A percentile compares a stretch with the other conserved stretches of the same genome.
Evolutionary conservation across 2,888 invertebrate genomes (phyloP).

Genomic region (Habrosyne pyritoides): DNA sequence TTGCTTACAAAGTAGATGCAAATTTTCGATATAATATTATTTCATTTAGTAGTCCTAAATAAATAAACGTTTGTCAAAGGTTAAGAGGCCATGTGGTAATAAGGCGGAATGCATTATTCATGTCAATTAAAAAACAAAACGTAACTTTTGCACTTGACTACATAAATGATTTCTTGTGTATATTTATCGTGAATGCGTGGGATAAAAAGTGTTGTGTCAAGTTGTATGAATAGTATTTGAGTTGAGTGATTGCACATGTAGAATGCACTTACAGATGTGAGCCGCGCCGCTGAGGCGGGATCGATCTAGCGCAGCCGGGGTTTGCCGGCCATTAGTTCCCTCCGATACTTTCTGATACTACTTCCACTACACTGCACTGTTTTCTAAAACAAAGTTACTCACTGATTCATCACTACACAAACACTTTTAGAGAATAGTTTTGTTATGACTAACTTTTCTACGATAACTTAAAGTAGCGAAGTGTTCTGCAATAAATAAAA

Average conservation of each 20-base stretch:
- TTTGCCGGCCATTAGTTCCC: conserved; percentile 54
- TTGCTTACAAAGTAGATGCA: too few relatives aligned
- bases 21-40: too few relatives aligned
- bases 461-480: neutral
- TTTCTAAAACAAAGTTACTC: conserved; percentile 36
- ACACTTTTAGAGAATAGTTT: conserved; percentile 1
- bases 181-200: conserved; percentile 25
- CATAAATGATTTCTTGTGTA: neutral
- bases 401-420: conserved; percentile 29
- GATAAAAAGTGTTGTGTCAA: conserved; percentile 17
- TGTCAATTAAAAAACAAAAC: too few relatives aligned
- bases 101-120: too few relatives aligned
- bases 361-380: conserved; percentile 48
- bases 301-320: conserved; percentile 72
- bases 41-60: too few relatives aligned
- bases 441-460: neutral
- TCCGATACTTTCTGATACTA: conserved; percentile 31
- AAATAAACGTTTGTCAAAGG: too few relatives aligned
- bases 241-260: conserved; percentile 30
- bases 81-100: too few relatives aligned
- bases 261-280: conserved; percentile 60
- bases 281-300: conserved; percentile 60
- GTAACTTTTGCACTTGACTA: neutral
- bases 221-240: conserved; percentile 12
- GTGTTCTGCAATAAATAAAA: neutral